A percentile compares a stretch with the other conserved stretches of the same genome.
Conservation (phyloP, 2,888 invertebrate species). For the Sphaerophoria taeniata region DNA sequence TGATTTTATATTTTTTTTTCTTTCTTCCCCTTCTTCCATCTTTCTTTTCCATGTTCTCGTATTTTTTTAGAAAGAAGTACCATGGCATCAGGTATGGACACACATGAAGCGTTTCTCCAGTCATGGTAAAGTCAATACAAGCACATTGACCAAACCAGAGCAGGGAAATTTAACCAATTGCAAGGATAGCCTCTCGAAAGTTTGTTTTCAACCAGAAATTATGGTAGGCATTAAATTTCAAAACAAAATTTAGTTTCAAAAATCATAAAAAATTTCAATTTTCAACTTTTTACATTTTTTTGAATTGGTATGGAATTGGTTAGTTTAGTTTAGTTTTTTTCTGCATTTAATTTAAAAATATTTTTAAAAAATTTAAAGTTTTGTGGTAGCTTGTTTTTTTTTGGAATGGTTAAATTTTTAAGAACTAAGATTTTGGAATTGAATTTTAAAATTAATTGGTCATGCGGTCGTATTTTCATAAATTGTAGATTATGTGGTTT, state of each 20-base stretch:
- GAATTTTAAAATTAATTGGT: slow-evolving; percentile 37
- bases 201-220: slow-evolving; percentile 72
- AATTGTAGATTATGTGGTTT: slow-evolving; percentile 46
- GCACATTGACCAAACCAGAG: slow-evolving; percentile 78
- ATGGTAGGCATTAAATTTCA: slow-evolving; percentile 58
- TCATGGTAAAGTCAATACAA: slow-evolving; percentile 81
- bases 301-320: slow-evolving; percentile 33
- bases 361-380: not conserved
- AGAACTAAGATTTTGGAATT: slow-evolving; percentile 35
- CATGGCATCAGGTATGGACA: slow-evolving; percentile 82
- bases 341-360: too few species aligned
- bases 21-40: slow-evolving; percentile 43
- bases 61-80: slow-evolving; percentile 80
- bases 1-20: slow-evolving; percentile 51
- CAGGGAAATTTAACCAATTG: slow-evolving; percentile 70
- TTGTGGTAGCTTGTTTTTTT: slow-evolving; percentile 46
- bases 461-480: slow-evolving; percentile 35
- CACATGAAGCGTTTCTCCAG: slow-evolving; percentile 82
- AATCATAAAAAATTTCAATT: slow-evolving; percentile 1
- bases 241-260: slow-evolving; percentile 24
- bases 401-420: slow-evolving; percentile 58
- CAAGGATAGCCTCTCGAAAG: slow-evolving; percentile 72
- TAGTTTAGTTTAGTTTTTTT: slow-evolving; percentile 8
- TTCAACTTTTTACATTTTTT: slow-evolving; percentile 6
- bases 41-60: too few species aligned